These are phyloP conservation scores for Zeus faber DNA, from an alignment of 2,113 vertebrate genomes.

Conservation along the genomic window DNA sequence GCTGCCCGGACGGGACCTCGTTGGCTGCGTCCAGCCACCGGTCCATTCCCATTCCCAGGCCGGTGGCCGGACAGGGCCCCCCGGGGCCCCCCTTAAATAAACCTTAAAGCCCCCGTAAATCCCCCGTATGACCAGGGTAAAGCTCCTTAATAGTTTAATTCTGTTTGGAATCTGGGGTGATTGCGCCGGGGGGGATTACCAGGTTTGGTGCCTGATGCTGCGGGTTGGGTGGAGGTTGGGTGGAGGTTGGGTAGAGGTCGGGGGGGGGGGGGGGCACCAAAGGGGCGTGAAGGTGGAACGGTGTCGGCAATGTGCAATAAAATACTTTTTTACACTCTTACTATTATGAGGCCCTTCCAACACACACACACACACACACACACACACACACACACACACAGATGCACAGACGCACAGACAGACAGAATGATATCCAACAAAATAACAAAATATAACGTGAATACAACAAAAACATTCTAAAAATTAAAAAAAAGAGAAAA, in stretches of 20 bases:
- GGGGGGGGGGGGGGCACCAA: slow-evolving; percentile 36
- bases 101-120: slow-evolving; percentile 58
- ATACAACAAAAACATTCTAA: too few species aligned
- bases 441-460: too few species aligned
- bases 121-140: slow-evolving; percentile 62
- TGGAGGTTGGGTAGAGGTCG: too few species aligned
- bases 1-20: slow-evolving; percentile 3
- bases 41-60: slow-evolving; percentile 56
- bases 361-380: too few species aligned
- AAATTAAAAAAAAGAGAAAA: too few species aligned
- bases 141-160: slow-evolving; percentile 84
- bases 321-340: too few species aligned
- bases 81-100: too few species aligned
- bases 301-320: too few species aligned
- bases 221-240: slow-evolving; percentile 51
- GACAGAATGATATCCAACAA: too few species aligned
- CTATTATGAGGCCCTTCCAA: too few species aligned
- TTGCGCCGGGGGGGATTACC: slow-evolving; percentile 65
- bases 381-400: too few species aligned
- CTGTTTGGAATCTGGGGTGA: slow-evolving; percentile 81
- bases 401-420: too few species aligned
- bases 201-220: slow-evolving; percentile 47
- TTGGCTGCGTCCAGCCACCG: slow-evolving; percentile 20
- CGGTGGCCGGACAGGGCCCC: slow-evolving; percentile 24
- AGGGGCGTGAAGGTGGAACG: slow-evolving; percentile 24